These are phyloP conservation scores for Xylocopa sonorina DNA, from an alignment of 1,140 invertebrate species.

Conservation along the genomic window DNA sequence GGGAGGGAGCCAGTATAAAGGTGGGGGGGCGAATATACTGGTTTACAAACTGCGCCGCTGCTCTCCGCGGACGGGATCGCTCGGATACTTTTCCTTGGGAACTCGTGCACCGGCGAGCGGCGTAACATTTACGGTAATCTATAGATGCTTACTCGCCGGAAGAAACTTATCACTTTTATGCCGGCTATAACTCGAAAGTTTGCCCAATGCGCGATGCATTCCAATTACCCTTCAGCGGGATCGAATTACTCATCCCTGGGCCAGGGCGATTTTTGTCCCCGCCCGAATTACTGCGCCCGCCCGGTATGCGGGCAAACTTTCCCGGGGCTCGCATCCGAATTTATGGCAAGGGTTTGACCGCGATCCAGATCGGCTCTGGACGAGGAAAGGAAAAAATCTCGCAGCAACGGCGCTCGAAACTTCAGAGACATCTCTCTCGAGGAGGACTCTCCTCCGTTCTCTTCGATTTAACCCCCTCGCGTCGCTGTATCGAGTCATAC, in stretches of 20 bases:
- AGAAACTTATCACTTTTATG: conserved; percentile 59
- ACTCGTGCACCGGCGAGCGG: conserved; percentile 34
- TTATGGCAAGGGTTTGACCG: conserved; percentile 30
- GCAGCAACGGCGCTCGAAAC: not conserved
- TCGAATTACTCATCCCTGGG: conserved; percentile 35
- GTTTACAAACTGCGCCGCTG: conserved; percentile 55
- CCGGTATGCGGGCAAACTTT: conserved; percentile 8
- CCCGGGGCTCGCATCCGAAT: not conserved
- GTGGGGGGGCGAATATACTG: conserved; percentile 58
- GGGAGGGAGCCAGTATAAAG: conserved; percentile 50
- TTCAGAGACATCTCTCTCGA: not conserved
- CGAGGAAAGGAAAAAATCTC: not conserved
- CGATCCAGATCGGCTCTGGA: conserved; percentile 8
- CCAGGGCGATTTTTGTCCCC: conserved; percentile 13
- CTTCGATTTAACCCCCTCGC: not conserved
- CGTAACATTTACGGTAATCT: conserved; percentile 59
- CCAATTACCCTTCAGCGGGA: conserved; percentile 40
- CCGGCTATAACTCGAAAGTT: conserved; percentile 45
- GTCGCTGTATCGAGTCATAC: too few species aligned
- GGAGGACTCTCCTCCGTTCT: not conserved
- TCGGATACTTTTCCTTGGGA: conserved; percentile 56
- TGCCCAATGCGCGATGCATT: conserved; percentile 49
- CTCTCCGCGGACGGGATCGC: conserved; percentile 4
- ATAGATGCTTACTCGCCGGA: conserved; percentile 63
- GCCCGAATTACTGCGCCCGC: conserved; percentile 29